These are phyloP conservation scores for Anolis apletophallus DNA, from an alignment of 2,797 vertebrate species.

Conservation along the genomic window DNA sequence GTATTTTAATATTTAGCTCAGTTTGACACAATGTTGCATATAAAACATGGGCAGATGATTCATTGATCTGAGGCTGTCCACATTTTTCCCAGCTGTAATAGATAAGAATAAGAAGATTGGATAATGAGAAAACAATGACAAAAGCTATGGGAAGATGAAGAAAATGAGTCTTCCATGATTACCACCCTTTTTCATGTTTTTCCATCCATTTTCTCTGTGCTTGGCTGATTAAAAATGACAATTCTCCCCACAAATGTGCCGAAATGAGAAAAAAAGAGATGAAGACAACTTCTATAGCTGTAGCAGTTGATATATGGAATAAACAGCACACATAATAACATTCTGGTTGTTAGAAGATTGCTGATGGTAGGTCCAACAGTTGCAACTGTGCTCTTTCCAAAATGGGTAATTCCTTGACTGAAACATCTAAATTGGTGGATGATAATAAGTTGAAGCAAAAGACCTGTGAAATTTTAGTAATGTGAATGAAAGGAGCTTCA, in stretches of 20 bases:
- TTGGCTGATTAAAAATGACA: conserved; percentile 23
- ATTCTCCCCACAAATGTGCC: background rate
- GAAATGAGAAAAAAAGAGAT: conserved; percentile 45
- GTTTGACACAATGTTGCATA: conserved; percentile 46
- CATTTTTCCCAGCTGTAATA: conserved; percentile 5
- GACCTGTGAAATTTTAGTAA: background rate
- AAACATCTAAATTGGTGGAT: conserved; percentile 14
- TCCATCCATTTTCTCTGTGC: conserved; percentile 3
- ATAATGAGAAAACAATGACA: conserved; percentile 53
- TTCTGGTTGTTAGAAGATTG: background rate
- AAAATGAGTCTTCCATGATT: conserved; percentile 32
- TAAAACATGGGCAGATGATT: conserved; percentile 48
- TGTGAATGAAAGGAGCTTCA: background rate
- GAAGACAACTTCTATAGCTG: conserved; percentile 5
- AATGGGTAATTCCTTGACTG: background rate
- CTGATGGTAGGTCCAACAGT: background rate
- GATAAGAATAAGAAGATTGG: conserved; percentile 32
- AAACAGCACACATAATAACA: conserved; percentile 4
- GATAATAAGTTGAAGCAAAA: conserved; percentile 28
- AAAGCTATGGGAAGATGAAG: conserved; percentile 36
- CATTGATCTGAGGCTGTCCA: conserved; percentile 43
- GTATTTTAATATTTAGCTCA: conserved; percentile 42
- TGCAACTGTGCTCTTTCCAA: background rate
- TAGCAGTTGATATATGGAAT: background rate
- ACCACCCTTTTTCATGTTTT: conserved; percentile 28